These are phyloP conservation scores for Pocillopora meandrina DNA, from an alignment of 92 coral and sea anemone species.

Conservation along the genomic window DNA sequence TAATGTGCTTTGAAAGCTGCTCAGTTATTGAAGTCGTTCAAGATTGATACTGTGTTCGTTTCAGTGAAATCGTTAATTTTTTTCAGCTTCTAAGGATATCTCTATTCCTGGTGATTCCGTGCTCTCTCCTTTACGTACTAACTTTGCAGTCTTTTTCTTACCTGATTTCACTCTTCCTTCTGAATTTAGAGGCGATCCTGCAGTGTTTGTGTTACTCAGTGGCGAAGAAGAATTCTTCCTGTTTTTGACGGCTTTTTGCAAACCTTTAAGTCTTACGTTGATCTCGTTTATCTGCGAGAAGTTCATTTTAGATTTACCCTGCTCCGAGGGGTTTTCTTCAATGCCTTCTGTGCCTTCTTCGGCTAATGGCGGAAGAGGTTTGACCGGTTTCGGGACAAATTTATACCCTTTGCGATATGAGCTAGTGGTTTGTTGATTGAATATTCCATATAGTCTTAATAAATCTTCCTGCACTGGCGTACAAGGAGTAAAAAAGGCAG, in stretches of 20 bases:
- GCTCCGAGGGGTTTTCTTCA: conserved; percentile 27
- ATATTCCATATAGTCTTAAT: conserved; percentile 53
- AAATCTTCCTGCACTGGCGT: conserved; percentile 64
- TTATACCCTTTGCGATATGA: conserved; percentile 78
- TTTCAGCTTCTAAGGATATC: neutral
- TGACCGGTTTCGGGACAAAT: conserved; percentile 25
- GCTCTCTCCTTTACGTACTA: conserved; percentile 14
- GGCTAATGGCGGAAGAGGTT: conserved; percentile 2
- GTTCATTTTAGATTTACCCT: conserved; percentile 34
- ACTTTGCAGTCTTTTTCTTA: neutral
- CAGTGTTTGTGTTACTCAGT: neutral
- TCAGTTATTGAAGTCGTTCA: neutral
- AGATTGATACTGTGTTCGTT: neutral
- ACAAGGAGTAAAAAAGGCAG: conserved; percentile 50
- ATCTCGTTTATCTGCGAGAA: conserved; percentile 68
- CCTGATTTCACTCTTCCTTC: conserved; percentile 19
- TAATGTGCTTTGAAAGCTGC: neutral
- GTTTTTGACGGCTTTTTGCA: conserved; percentile 38
- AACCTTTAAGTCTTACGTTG: conserved; percentile 57
- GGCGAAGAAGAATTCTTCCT: conserved; percentile 27
- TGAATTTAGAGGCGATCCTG: neutral
- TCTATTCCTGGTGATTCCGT: neutral
- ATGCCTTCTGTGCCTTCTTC: neutral
- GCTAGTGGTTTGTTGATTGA: conserved; percentile 71
- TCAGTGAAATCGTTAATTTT: neutral